Percentiles rank a stretch among this genome's conserved stretches.
phyloP scores from a whole-genome alignment of 2,797 vertebrate genomes.

The Anomalospiza imberbis region DNA sequence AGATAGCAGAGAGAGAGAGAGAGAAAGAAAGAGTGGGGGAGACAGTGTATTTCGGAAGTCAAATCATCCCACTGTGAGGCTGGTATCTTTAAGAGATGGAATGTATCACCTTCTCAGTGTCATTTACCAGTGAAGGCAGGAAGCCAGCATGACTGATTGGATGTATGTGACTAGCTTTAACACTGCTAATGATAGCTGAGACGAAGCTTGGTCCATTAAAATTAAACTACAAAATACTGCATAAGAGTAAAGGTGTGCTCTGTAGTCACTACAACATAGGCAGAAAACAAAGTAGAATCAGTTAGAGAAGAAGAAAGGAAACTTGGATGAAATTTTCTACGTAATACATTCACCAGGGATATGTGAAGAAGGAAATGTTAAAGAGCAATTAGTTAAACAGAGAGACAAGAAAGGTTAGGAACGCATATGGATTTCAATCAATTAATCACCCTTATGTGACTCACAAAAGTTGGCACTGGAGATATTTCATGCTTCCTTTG shows the following conservation, averaged over 20 bases:
- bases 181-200: not conserved
- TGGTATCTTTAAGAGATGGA: not conserved
- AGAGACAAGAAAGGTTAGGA: not conserved
- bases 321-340: not conserved
- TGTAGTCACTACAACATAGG: not conserved
- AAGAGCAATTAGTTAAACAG: constrained; percentile 9
- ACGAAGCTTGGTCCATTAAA: not conserved
- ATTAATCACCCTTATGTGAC: not conserved
- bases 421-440: not conserved
- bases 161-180: not conserved
- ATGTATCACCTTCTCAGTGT: not conserved
- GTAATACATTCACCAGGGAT: not conserved
- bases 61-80: not conserved
- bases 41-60: not conserved
- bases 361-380: not conserved
- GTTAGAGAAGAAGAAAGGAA: not conserved
- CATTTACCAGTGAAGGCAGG: not conserved
- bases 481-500: not conserved
- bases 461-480: not conserved
- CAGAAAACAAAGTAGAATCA: not conserved
- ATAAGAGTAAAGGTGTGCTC: not conserved
- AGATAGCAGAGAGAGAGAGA: not conserved
- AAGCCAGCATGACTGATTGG: not conserved
- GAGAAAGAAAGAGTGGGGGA: not conserved
- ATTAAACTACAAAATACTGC: not conserved